phyloP scores from a whole-genome alignment of 2,113 vertebrate species.

The Dasyurus viverrinus region DNA sequence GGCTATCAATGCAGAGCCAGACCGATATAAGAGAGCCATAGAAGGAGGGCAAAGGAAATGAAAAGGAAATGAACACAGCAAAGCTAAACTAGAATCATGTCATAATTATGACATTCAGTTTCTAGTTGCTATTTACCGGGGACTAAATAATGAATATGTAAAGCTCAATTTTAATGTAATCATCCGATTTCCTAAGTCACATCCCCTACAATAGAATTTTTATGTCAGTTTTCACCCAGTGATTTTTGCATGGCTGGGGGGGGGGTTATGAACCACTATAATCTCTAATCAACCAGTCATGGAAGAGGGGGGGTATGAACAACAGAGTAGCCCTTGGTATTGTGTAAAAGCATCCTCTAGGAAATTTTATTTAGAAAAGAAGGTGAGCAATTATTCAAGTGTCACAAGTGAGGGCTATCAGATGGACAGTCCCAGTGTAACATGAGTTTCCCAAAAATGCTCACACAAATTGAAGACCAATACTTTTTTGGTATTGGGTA shows the following conservation, averaged over 20 bases:
- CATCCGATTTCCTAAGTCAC: constrained; percentile 39
- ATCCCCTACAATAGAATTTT: neutral
- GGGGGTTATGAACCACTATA: neutral
- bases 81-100: neutral
- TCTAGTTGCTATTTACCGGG: constrained; percentile 15
- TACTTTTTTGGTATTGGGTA: neutral
- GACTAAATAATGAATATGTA: constrained; percentile 7
- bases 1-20: neutral
- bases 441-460: neutral
- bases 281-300: neutral
- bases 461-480: neutral
- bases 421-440: neutral
- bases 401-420: neutral
- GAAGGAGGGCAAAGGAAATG: neutral
- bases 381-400: neutral
- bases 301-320: too few species aligned
- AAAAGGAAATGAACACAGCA: neutral
- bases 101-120: neutral
- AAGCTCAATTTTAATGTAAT: constrained; percentile 28
- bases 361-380: neutral
- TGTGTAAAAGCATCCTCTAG: neutral
- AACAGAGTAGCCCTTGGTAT: neutral
- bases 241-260: neutral
- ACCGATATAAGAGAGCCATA: neutral
- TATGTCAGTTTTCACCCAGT: neutral